Base-by-base conservation (phyloP, 2,888 invertebrate species). In the Habrosyne pyritoides region DNA sequence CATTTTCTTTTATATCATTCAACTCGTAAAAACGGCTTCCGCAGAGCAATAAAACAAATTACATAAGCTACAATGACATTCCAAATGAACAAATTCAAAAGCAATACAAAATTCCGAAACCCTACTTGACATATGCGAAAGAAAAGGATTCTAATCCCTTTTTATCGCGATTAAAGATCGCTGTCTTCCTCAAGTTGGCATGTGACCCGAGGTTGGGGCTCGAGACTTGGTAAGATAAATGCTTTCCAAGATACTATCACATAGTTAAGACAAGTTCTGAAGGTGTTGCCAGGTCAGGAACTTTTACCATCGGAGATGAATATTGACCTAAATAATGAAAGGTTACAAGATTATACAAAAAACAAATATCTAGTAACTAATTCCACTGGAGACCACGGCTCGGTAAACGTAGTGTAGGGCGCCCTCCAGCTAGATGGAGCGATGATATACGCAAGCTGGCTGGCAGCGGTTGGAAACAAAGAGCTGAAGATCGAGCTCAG, bases 181-280 rank as follows among this genome's bases (percentile, higher is more conserved):
- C 42, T 42, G 18, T 18, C 18, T 42, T 42, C 6, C 42, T 8
- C 14, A 18, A 50, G 28, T 30, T 28, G 28, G 28, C 28, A 50
- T 50, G 10, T 50, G 14, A 42, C 42, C 42, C 8, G 42, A 50
- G 50, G 50, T 18, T 3, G 48, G 14, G 22, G 10, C 22, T 24
- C 2, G 26, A 7, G 14, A 1, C 26, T 26, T 57, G 60, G 65
- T 66, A 74, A 75, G 77, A 81, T 76, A 79, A 80, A 77, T 77
- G 67, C 56, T 61, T 53, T 62, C 54, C 50, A 53, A 61, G 54
- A 66, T 66, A 66, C 61, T 59, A 67, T 70, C 61, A 61, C 52
- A 54, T 59, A 61, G 53, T 61, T 61, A 56, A 59, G 57, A 55
- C 36, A 56, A 60, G 54, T 66, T 65, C 59, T 57, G n/a, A 59